These are phyloP conservation scores for Himalopsyche phryganea DNA, from an alignment of 1,140 invertebrate genomes.

Conservation along the genomic window DNA sequence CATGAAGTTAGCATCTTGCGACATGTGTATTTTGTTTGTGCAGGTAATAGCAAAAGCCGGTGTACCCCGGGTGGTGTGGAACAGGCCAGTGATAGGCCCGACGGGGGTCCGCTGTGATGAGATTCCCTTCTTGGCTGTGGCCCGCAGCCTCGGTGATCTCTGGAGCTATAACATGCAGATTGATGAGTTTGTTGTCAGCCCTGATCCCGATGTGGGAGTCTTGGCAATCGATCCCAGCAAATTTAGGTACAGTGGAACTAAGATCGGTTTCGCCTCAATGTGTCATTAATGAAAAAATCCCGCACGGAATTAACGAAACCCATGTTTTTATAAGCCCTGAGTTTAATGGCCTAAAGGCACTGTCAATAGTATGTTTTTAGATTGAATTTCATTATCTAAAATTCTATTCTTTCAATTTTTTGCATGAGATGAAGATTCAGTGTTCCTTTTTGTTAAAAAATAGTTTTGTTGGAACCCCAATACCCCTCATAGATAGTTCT, in stretches of 20 bases:
- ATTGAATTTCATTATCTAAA: no score
- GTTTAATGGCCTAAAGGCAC: no score
- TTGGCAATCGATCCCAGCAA: slow-evolving; percentile 76
- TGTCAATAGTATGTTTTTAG: no score
- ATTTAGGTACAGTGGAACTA: slow-evolving; percentile 48
- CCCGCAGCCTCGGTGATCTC: slow-evolving; percentile 89
- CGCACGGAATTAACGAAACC: no score
- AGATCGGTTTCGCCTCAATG: background rate
- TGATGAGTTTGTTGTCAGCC: slow-evolving; percentile 93
- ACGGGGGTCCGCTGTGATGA: slow-evolving; percentile 85
- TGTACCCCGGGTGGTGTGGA: slow-evolving; percentile 95
- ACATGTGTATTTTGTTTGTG: background rate
- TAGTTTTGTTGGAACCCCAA: no score
- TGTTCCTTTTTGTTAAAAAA: no score
- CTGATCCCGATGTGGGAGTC: slow-evolving; percentile 91
- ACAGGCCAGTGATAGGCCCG: slow-evolving; percentile 77
- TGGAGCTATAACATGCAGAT: slow-evolving; percentile 93
- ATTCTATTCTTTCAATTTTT: no score
- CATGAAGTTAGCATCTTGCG: no score
- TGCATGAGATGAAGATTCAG: no score
- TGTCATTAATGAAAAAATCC: no score
- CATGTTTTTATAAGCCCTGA: no score
- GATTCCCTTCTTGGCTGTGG: slow-evolving; percentile 95
- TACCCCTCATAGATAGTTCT: no score
- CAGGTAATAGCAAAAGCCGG: slow-evolving; percentile 78